Evolutionary conservation across 2,797 vertebrate genomes (phyloP), one percentile per base, ranked within the genome.

Genomic region (Carduelis carduelis): DNA sequence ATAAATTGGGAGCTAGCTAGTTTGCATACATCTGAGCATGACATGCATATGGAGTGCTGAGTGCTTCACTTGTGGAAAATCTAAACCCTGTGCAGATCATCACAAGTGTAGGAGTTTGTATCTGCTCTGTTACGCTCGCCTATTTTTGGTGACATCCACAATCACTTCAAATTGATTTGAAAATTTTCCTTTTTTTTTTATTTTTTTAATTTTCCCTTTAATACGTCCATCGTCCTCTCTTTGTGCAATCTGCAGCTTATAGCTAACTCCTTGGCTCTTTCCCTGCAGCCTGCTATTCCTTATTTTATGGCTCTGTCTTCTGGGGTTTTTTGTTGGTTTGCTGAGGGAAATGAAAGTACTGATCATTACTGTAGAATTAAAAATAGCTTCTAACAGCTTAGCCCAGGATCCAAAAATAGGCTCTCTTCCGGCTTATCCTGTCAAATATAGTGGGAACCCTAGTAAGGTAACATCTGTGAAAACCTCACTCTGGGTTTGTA

Each of bases 191-290:
- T 65, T 57, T 69, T 80, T 43, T 55, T 83, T 21, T 21, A 28
- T 28, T 85, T 37, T 14, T 6, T 35, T 35, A 35, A 28, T 6
- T 3, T 12, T 2, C 3, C 9, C 20, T 74, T 60, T 87, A 88
- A 61, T 43, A 39, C 5, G 3, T 65, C 43, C 50, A 28, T 76
- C 13, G 2, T 77, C 59, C 50, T 87, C 55, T 81, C 60, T 77
- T 78, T 91, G 88, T 44, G 41, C 87, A 94, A 80, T 88, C 70
- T 91, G 63, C 44, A 83, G 75, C 55, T 94, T 75, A 14, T 18
- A 89, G 95, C 96, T 97, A 97, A 98, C 98, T 97, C 83, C 96
- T 96, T 96, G 97, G 96, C 85, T 97, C 97, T 95, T 97, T 50
- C 92, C 68, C 70, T 90, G 74, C 79, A 88, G 74, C 85, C 41